phyloP scores from a whole-genome alignment of 2,797 vertebrate genomes.

The Halcyon badia region DNA sequence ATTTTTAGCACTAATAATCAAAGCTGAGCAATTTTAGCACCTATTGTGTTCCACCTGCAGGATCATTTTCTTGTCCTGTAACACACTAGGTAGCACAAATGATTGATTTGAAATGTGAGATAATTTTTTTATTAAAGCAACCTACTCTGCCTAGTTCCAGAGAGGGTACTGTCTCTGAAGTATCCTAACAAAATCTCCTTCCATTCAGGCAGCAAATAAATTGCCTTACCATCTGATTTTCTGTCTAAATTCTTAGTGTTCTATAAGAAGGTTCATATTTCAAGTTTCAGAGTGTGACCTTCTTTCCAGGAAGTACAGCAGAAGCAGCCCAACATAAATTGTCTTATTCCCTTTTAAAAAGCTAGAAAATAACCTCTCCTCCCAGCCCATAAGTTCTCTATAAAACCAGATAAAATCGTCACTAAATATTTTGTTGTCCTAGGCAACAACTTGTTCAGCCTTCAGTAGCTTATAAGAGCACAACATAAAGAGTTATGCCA shows the following conservation, averaged over 20 bases:
- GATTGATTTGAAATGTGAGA: conserved; percentile 40
- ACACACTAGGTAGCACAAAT: conserved; percentile 51
- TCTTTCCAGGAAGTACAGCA: neutral
- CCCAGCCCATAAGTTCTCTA: neutral
- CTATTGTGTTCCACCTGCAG: conserved; percentile 59
- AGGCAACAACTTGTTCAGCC: conserved; percentile 61
- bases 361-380: conserved; percentile 18
- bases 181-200: conserved; percentile 6
- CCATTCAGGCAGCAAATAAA: conserved; percentile 36
- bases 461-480: conserved; percentile 21
- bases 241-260: conserved; percentile 38
- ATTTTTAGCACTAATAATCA: conserved; percentile 69
- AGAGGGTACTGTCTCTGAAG: conserved; percentile 12
- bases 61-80: conserved; percentile 68
- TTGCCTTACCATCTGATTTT: conserved; percentile 18
- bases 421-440: conserved; percentile 59
- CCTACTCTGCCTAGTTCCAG: neutral
- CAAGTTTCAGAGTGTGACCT: conserved; percentile 16
- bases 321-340: neutral
- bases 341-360: neutral
- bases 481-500: neutral
- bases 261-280: conserved; percentile 18
- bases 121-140: conserved; percentile 21
- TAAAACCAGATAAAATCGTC: conserved; percentile 25
- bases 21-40: conserved; percentile 61